These are phyloP conservation scores for Hecatera dysodea DNA, from an alignment of 2,888 invertebrate species.

Conservation along the genomic window DNA sequence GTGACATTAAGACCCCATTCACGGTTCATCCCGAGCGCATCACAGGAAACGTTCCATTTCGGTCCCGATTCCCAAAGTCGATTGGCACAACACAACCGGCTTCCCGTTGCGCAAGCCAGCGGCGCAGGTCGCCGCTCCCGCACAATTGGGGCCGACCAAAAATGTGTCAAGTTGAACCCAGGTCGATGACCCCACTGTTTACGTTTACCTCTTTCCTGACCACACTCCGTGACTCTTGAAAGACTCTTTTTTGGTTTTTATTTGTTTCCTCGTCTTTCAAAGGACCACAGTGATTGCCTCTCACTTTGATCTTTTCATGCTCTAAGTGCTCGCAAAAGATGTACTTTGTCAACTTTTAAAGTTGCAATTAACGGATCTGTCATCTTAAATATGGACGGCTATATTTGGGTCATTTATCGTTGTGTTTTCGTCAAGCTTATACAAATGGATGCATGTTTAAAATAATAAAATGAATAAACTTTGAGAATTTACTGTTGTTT, in stretches of 20 bases:
- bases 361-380: slow-evolving; percentile 52
- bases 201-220: slow-evolving; percentile 82
- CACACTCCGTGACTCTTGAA: slow-evolving; percentile 66
- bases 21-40: slow-evolving; percentile 26
- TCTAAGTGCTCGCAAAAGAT: slow-evolving; percentile 43
- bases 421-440: slow-evolving; percentile 34
- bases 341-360: slow-evolving; percentile 60
- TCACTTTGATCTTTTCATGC: slow-evolving; percentile 63
- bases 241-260: slow-evolving; percentile 54
- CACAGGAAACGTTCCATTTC: slow-evolving; percentile 68
- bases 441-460: slow-evolving; percentile 21
- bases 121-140: slow-evolving; percentile 84
- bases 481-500: slow-evolving; percentile 32
- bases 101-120: slow-evolving; percentile 86
- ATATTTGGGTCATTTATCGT: slow-evolving; percentile 52
- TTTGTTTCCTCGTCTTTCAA: slow-evolving; percentile 40
- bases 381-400: slow-evolving; percentile 47
- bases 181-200: slow-evolving; percentile 87
- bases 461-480: slow-evolving; percentile 33
- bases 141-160: slow-evolving; percentile 87
- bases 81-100: slow-evolving; percentile 79
- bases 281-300: slow-evolving; percentile 57
- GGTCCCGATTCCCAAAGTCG: slow-evolving; percentile 71
- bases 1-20: slow-evolving; percentile 41
- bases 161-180: slow-evolving; percentile 90